Percentiles rank a stretch among this genome's conserved stretches.
These are phyloP conservation scores for Anguilla megastoma DNA, from an alignment of 2,797 vertebrate species.

Conservation along the genomic window DNA sequence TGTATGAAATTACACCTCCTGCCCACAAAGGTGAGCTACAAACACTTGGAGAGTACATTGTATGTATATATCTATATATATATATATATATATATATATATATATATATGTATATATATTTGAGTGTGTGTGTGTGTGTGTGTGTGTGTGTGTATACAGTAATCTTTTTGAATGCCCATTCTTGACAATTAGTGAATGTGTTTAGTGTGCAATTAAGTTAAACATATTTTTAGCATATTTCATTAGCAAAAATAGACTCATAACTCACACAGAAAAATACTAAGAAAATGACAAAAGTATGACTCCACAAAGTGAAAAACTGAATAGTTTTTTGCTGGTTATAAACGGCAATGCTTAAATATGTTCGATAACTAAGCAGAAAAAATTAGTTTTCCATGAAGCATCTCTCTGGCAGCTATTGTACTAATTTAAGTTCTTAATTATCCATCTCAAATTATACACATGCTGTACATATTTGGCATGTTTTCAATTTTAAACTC, in stretches of 20 bases:
- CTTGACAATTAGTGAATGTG: not conserved
- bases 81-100: no score
- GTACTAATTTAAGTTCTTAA: not conserved
- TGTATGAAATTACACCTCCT: not conserved
- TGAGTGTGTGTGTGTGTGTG: no score
- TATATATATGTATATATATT: no score
- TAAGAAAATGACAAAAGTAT: not conserved
- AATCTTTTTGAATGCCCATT: not conserved
- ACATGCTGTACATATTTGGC: constrained; percentile 25
- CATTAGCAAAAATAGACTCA: not conserved
- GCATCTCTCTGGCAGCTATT: not conserved
- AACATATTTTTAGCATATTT: not conserved
- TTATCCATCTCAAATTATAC: constrained; percentile 19
- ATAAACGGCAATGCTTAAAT: not conserved
- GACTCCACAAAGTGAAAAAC: not conserved
- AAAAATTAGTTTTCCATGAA: not conserved
- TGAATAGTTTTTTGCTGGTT: not conserved
- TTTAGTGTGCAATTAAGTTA: not conserved
- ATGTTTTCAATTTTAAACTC: constrained; percentile 23
- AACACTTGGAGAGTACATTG: not conserved
- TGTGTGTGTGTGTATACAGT: no score
- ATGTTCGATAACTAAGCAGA: not conserved
- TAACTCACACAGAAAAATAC: not conserved
- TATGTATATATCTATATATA: not conserved
- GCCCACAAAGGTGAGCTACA: not conserved